Evolutionary conservation across 1,140 invertebrate genomes (phyloP), one percentile per base, ranked within the genome.

Genomic region (Drosophila tropicalis): DNA sequence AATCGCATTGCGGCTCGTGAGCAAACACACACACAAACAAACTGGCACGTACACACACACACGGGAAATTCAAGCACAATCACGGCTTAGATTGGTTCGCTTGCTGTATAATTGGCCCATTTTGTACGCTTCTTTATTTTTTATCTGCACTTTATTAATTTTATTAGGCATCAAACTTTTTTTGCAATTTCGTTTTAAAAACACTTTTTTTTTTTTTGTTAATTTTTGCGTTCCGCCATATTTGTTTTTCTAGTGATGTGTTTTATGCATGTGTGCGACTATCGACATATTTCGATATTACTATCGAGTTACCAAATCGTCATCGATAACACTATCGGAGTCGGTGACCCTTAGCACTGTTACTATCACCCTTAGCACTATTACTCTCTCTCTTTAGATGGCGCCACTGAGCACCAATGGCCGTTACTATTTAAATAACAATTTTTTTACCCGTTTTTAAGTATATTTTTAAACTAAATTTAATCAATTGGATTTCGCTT

Each of bases 231-330:
- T 78, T 84, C 81, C 81, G 81, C 81, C 81, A 84, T 84, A 74
- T 84, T 84, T 84, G 76, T 84, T 84, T 84, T 84, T 57, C 41
- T 84, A 64, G 79, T 65, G 80, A 75, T 76, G 76, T 1, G 29
- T 12, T 29, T 25, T 9, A 3, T 13, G 47, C 6, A n/a, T 19
- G 15, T 51, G 7, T 7, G 1, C 1, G 15, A 19, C 41, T 51
- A 51, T 47, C 41, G 22, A 47, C 4, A 0, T 0, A 25, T 47
- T 34, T 44, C 41, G 25, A 51, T 19, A 17, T 6, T 57, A 12
- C 32, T 3, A 56, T 56, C 44, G 44, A 51, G 29, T 51, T 22
- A 5, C 12, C 13, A 17, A 2, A 5, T 10, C 1, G 2, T 1
- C 12, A 51, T 51, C 44, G 44, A 51, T 47, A 47, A 7, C 3